Evolutionary conservation across 2,797 vertebrate genomes (phyloP).

Genomic region (Eulemur rubriventer): DNA sequence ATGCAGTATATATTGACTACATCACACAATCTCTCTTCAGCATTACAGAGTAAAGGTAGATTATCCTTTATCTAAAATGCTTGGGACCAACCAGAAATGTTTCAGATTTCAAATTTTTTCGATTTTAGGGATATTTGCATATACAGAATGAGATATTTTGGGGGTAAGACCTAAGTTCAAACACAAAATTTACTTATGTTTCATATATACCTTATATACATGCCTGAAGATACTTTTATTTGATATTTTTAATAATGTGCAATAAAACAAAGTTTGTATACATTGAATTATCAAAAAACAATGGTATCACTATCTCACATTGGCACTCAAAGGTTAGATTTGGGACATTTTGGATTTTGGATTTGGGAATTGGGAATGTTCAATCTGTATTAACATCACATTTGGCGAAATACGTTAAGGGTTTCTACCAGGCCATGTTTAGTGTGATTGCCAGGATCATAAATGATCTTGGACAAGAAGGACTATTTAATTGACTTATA

Average conservation of each 20-base stretch:
- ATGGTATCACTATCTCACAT: neutral
- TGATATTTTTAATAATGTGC: neutral
- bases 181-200: neutral
- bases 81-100: neutral
- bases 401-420: neutral
- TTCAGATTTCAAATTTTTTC: neutral
- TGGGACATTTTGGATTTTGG: neutral
- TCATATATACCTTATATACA: neutral
- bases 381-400: neutral
- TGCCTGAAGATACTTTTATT: neutral
- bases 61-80: neutral
- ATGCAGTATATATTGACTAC: neutral
- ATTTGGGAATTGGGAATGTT: neutral
- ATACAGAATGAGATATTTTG: neutral
- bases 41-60: neutral
- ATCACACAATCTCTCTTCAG: neutral
- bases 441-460: neutral
- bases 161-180: neutral
- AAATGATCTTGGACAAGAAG: neutral
- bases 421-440: neutral
- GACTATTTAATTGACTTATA: neutral
- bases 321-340: neutral
- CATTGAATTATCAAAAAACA: neutral
- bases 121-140: neutral
- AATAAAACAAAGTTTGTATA: neutral